Conservation (phyloP, 2,113 vertebrate species). For the Blennius ocellaris region DNA sequence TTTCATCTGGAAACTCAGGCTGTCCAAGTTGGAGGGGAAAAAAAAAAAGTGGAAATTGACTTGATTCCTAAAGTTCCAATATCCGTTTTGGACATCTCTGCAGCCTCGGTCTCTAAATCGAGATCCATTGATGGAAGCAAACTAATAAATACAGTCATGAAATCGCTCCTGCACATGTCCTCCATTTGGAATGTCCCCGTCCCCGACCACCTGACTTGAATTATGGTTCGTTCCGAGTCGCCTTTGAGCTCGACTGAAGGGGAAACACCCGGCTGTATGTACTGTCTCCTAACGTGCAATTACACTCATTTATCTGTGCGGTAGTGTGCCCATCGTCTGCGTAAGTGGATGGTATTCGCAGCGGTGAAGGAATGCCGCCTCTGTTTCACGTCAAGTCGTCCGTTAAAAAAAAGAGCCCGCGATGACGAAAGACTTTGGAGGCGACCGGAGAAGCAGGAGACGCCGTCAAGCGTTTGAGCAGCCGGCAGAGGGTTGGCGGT, state of each 20-base stretch:
- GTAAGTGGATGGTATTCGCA: conserved; percentile 34
- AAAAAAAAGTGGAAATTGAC: neutral
- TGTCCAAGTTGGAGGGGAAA: neutral
- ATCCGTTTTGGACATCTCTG: neutral
- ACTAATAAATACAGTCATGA: neutral
- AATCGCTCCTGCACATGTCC: conserved; percentile 1
- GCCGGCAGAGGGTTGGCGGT: conserved; percentile 58
- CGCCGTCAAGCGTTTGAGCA: conserved; percentile 67
- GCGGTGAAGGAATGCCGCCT: conserved; percentile 39
- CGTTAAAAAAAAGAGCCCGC: conserved; percentile 17
- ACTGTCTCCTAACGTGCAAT: conserved; percentile 49
- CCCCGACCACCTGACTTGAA: conserved; percentile 48
- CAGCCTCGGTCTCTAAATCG: neutral
- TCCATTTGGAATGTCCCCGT: conserved; percentile 32
- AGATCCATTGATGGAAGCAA: neutral
- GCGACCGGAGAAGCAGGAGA: conserved; percentile 26
- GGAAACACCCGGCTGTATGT: conserved; percentile 36
- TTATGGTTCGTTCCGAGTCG: conserved; percentile 42
- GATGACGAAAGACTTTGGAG: conserved; percentile 52
- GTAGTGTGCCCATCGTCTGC: conserved; percentile 22
- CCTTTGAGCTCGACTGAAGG: conserved; percentile 44
- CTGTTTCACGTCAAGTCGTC: conserved; percentile 47
- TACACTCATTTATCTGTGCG: conserved; percentile 48
- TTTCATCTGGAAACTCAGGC: no score
- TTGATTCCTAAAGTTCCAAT: neutral